Evolutionary conservation across 1,140 invertebrate genomes (phyloP), one percentile per base, ranked within the genome.

Genomic region (Tetragonula clypearis): DNA sequence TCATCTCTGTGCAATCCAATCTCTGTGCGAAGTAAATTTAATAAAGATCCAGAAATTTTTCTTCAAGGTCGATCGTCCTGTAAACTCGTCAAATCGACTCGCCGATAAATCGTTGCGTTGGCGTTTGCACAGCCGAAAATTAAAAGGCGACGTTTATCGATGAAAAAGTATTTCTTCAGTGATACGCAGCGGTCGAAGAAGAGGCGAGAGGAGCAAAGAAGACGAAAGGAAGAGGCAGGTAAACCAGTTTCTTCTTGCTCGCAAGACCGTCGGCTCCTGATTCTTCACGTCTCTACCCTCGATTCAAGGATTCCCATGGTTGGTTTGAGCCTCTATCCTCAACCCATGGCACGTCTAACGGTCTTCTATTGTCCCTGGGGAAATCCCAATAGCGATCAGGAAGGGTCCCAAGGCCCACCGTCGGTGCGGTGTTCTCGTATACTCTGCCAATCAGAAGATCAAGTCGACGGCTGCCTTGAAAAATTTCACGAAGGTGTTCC

Each of bases 191-290:
- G 55, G 23, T 83, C 17, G 23, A 56, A 15, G 58, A 30, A 15
- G n/a, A 73, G 19, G 60, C 55, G 65, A 87, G 82, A 87, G 87
- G 62, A 79, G 85, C 82, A 76, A 87, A 69, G 82, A 85, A 80
- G 87, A 86, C 77, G 78, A 89, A 86, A 74, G 87, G 56, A 85
- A 55, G 72, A 87, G 88, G 73, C 87, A 85, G 88, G 85, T 89
- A 90, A 90, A 90, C 88, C 88, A 90, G 88, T 90, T 90, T 85
- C 79, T 86, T 82, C 49, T 80, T 71, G n/a, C 69, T 74, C 55
- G 56, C 84, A 77, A 62, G 80, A 84, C 55, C 73, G 60, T 81
- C 80, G 80, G 53, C 76, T 85, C 76, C 76, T 84, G 87, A 35
- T 80, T 55, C 81, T 83, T 83, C 72, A 65, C 74, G 79, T 83